Base-by-base conservation (phyloP, 2,113 vertebrate species). In the Ceyx margarethae region DNA sequence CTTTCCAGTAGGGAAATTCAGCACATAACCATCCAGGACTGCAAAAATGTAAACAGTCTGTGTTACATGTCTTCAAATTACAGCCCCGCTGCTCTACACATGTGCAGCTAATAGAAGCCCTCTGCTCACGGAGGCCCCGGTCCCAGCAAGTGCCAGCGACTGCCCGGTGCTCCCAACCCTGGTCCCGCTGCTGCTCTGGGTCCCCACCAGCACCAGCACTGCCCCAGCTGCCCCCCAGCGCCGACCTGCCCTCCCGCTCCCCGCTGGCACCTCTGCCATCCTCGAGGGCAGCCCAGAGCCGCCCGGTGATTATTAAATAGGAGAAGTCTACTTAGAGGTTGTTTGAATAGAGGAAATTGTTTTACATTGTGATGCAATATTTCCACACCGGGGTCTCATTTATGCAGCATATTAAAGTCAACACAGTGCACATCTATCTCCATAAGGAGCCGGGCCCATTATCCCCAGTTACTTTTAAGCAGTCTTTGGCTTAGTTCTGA, bases 391-490 rank as follows among this genome's bases (percentile, higher is more conserved):
- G 92, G 89, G 89, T 94, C 94, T 96, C 94, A 94, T 96, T 95
- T 96, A 93, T 92, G 91, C 93, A 43, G 89, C 87, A n/a, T 94
- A 94, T 96, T 96, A 96, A 96, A 96, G 94, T 92, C 91, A 95
- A 91, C 93, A 91, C 77, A 71, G n/a, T 12, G 87, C 94, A 87
- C 95, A 95, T 96, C 94, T 80, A 95, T 96, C 95, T 96, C 96
- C 94, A 92, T 95, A 96, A 96, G 93, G 82, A 93, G 91, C 93
- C 6, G 5, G 92, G 91, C 89, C 93, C 92, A 96, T 96, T 95
- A 95, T 95, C 93, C 86, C 91, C 93, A 81, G 93, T 95, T 96
- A 95, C 93, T 96, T 96, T 94, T 94, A 96, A 95, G 95, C 94
- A 85, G 91, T 93, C 94, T 94, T 95, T 91, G 92, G 93, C 96